Base-by-base conservation (phyloP, 2,888 invertebrate species). In the Masnerella sp. region DNA sequence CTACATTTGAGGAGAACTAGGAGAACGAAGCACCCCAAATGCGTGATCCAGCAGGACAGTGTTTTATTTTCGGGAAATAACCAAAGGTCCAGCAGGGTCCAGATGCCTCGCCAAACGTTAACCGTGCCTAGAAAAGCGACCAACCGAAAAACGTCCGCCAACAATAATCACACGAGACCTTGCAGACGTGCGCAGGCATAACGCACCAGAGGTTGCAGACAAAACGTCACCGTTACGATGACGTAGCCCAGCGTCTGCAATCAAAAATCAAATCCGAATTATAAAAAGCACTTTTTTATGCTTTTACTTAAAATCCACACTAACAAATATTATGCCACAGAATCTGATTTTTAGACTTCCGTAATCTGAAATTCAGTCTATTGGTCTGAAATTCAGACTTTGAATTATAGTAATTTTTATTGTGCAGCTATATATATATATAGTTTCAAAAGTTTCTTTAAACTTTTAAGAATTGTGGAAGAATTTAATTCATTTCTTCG, bases 91-190 rank as follows among this genome's bases (percentile, higher is more conserved):
- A 95, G 89, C 62, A 94, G 87, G 74, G 92, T 93, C 96, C 96
- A 96, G 61, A 96, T 91, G 9, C 95, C 96, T 42, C 96, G 90
- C 96, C 96, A 96, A 8, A 95, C 94, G 86, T 95, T 95, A 54
- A 96, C 93, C 0, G 95, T 95, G 9, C 95, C 95, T 74, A 93
- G 85, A 84, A 95, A 93, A 32, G 93, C 93, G 75, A 95, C 88
- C 70, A 95, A 89, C 74, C 95, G 91, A 88, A 94, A 95, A 8
- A 92, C 84, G 83, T 96, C 96, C 15, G 95, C 94, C 0, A 93
- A 89, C 28, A 94, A 83, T 17, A 96, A 88, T 70, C 95, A 89
- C 7, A 90, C 83, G 4, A 93, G 89, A 7, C 95, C 95, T 71
- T 90, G 90, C 2, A 94, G 88, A 52, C 91, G 89, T 71, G 92